Percentiles rank a stretch among this genome's conserved stretches.
These are phyloP conservation scores for Disparrhopalites patrizii DNA, from an alignment of 2,888 invertebrate genomes.

Conservation along the genomic window DNA sequence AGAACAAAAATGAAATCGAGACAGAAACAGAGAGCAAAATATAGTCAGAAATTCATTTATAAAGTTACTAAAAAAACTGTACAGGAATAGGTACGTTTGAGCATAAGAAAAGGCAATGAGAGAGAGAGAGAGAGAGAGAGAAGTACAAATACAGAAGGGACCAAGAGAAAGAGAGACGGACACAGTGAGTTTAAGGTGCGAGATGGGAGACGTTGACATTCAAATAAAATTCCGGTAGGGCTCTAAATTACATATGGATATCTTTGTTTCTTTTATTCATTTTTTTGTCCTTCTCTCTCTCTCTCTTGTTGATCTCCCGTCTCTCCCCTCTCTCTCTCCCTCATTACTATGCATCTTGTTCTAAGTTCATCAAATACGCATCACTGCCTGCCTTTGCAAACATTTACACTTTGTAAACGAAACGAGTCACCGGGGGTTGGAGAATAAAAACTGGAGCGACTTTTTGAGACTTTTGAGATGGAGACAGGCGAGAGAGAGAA, in stretches of 20 bases:
- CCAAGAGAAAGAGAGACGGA: too few relatives aligned
- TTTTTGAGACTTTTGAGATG: too few relatives aligned
- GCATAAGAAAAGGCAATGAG: too few relatives aligned
- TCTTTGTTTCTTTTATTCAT: background rate
- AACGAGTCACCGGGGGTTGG: conserved; percentile 1
- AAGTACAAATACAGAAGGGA: background rate
- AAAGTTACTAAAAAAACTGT: too few relatives aligned
- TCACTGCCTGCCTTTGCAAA: conserved; percentile 24
- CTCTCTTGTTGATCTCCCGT: background rate
- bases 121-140: background rate
- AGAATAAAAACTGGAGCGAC: conserved; percentile 11
- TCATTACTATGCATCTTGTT: conserved; percentile 30
- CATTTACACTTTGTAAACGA: conserved; percentile 21
- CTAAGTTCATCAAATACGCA: conserved; percentile 32
- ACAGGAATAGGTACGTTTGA: too few relatives aligned
- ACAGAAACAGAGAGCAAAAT: too few relatives aligned
- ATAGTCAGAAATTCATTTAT: too few relatives aligned
- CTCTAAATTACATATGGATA: conserved; percentile 9
- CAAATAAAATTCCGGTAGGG: background rate
- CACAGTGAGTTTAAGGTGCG: background rate
- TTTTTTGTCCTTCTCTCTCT: background rate
- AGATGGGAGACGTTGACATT: background rate
- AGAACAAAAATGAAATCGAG: too few relatives aligned
- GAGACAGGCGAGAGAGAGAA: too few relatives aligned
- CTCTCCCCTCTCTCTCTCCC: background rate